These are phyloP conservation scores for Neosilurus mollespiculum DNA, from an alignment of 2,797 vertebrate genomes.

Conservation along the genomic window DNA sequence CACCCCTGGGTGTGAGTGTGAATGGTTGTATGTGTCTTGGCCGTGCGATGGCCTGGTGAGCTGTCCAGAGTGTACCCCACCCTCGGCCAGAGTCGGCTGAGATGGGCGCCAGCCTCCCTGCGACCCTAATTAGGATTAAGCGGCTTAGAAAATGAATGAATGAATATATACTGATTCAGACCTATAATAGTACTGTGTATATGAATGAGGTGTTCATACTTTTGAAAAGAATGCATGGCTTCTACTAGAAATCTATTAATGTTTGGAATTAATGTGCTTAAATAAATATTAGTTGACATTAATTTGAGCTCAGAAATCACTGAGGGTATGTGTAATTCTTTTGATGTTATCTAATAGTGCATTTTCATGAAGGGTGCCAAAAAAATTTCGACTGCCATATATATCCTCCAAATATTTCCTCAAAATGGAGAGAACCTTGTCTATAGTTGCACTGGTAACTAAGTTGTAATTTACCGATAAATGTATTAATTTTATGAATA, in stretches of 20 bases:
- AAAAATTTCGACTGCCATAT: not conserved
- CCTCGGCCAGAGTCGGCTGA: no score
- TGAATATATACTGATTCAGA: not conserved
- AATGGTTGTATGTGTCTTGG: no score
- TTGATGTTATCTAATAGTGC: not conserved
- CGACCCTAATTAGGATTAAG: not conserved
- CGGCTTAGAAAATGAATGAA: not conserved
- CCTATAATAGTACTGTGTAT: not conserved
- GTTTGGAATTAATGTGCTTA: not conserved
- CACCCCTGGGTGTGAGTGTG: no score
- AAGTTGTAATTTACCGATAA: not conserved
- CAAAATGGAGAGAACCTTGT: not conserved
- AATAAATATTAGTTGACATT: not conserved
- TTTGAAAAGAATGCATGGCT: not conserved
- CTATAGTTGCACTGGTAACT: not conserved
- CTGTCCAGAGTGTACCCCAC: no score
- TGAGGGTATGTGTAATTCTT: not conserved
- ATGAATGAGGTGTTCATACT: not conserved
- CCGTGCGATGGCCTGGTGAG: no score
- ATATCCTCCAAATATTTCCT: not conserved
- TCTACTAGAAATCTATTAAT: not conserved
- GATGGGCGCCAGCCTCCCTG: no score
- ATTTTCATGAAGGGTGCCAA: not conserved
- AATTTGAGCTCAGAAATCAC: not conserved
- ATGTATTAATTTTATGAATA: no score